Evolutionary conservation across 1,140 invertebrate species (phyloP), one percentile per base, ranked within the genome.

Genomic region (Neocloeon triangulifer): DNA sequence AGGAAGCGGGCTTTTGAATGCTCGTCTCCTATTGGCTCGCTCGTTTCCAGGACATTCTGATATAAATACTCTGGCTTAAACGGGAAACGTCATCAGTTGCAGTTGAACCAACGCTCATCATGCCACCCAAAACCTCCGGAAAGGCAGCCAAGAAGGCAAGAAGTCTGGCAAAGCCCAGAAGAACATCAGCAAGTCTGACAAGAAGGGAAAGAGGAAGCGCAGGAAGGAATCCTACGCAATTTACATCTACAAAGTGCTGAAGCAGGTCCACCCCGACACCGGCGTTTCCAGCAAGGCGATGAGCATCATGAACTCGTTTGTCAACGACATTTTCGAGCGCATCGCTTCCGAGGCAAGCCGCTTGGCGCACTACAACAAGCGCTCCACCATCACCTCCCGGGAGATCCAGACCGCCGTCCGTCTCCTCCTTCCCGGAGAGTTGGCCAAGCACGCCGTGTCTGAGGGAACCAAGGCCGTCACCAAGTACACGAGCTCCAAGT

Each of bases 341-440:
- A 73, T 73, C 42, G 69, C 70, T 17, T 61, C 64, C 8, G 72
- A 78, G 49, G 58, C 71, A 1, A 71, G 66, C 8, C 59, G 67
- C 41, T 44, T 78, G 36, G 62, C 67, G 6, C 67, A 74, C 37
- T 73, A 73, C 54, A 66, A 61, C 47, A 65, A 62, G 42, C 43
- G 50, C 17, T 53, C 52, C 2, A 43, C 58, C 48, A 64, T 66
- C 40, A 63, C 58, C n/a, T 56, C 50, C 36, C 48, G 61, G 36
- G 66, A 70, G 45, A 62, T 70, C 30, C 64, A 71, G 40, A 66
- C 66, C 9, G 61, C 66, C 28, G 64, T 64, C 16, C 48, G 65
- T 23, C 50, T 70, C 4, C 42, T 71, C 13, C 43, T 71, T 18
- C 64, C 66, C 10, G 66, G 68, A 35, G 65, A 70, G 42, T 48